Evolutionary conservation across 2,113 vertebrate species (phyloP).

Genomic region (Melanerpes formicivorus): DNA sequence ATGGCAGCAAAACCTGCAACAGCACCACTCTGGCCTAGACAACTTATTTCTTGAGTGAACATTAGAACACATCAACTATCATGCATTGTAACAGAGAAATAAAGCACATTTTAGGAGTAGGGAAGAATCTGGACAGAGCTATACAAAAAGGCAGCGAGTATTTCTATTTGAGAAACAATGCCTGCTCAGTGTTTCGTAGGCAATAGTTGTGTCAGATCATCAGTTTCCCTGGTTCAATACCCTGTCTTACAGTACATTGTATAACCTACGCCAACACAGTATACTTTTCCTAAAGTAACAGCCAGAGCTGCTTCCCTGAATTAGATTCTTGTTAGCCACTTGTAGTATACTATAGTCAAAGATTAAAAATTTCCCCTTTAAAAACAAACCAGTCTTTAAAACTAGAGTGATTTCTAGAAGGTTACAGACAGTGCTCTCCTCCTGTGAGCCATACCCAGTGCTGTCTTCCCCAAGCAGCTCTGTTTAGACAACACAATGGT

Average conservation of each 20-base stretch:
- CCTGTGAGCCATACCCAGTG: neutral
- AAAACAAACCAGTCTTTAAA: neutral
- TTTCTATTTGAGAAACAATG: neutral
- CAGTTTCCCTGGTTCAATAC: neutral
- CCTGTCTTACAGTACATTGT: neutral
- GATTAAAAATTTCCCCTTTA: neutral
- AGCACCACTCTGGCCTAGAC: neutral
- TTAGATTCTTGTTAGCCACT: neutral
- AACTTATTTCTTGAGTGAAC: neutral
- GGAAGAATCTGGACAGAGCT: neutral
- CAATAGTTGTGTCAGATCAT: slow-evolving; percentile 1
- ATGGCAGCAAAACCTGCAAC: neutral
- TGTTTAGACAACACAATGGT: neutral
- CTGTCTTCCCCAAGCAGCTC: neutral
- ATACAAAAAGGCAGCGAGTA: fast-evolving
- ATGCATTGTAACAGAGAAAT: neutral
- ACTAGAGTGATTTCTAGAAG: neutral
- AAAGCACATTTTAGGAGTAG: neutral
- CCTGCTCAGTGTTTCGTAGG: neutral
- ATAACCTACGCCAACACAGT: neutral
- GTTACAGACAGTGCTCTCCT: neutral
- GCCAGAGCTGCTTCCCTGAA: neutral
- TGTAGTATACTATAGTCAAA: neutral
- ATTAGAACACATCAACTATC: neutral
- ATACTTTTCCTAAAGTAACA: neutral